Evolutionary conservation across 2,113 vertebrate species (phyloP).

Genomic region (Limnothrissa miodon): DNA sequence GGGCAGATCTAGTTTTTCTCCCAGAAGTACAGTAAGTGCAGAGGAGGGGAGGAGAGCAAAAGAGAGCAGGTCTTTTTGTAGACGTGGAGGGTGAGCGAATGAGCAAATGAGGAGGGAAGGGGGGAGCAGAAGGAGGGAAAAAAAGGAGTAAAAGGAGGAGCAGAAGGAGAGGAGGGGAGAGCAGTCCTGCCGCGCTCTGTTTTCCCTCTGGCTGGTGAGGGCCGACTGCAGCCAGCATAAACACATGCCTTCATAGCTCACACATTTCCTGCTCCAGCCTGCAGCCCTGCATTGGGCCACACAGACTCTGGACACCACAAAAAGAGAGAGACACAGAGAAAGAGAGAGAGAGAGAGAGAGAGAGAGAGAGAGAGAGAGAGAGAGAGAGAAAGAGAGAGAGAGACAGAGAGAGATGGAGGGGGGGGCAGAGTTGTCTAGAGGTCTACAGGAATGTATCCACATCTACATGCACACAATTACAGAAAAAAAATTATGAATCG

Average conservation of each 20-base stretch:
- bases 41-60: conserved; percentile 54
- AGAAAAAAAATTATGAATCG: neutral
- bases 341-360: conserved; percentile 25
- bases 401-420: neutral
- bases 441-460: conserved; percentile 5
- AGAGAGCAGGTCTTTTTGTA: conserved; percentile 31
- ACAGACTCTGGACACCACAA: conserved; percentile 68
- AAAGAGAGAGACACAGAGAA: conserved; percentile 22
- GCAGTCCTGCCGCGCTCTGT: conserved; percentile 64
- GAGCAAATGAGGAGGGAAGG: neutral
- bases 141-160: conserved; percentile 35
- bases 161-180: conserved; percentile 13
- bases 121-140: conserved; percentile 41
- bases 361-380: conserved; percentile 21
- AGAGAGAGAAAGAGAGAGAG: neutral
- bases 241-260: conserved; percentile 82
- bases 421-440: neutral
- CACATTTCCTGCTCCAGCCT: conserved; percentile 78
- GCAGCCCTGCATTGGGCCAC: conserved; percentile 70
- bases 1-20: neutral
- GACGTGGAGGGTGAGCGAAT: neutral
- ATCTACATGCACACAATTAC: neutral
- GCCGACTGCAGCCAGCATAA: conserved; percentile 76
- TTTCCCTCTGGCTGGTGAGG: conserved; percentile 76
- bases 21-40: neutral